Base-by-base conservation (phyloP, 2,797 vertebrate species). In the Paguma larvata region DNA sequence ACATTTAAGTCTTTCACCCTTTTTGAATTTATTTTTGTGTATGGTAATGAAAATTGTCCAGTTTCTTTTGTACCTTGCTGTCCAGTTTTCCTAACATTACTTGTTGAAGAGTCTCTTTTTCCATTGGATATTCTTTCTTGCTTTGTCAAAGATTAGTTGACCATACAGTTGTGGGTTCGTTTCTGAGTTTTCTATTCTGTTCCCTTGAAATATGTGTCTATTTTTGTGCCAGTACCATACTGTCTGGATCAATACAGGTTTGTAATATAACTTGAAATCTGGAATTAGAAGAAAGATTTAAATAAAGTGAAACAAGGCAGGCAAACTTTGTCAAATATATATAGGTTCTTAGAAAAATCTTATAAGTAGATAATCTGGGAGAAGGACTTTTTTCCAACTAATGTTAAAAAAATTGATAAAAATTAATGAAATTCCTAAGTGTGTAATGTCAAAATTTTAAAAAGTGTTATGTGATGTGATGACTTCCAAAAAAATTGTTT, bases 221-320 rank as follows among this genome's bases (percentile, higher is more conserved):
- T 25, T 44, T 73, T 73, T 73, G 38, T 73, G 70, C 23, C 23
- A 14, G 38, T 73, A 73, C 70, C 38, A 73, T 44, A 44, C 23
- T 25, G 12, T 27, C 70, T 73, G 41, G 23, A 73, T 41, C 38
- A 73, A 5, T 73, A 44, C 38, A 73, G 38, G 38, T 44, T 73
- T 73, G 63, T 65, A 73, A 73, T 73, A 44, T 27, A 73, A 14
- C 38, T 25, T 44, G 38, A 73, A 44, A 12, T 25, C 38, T 73
- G 38, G 70, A 25, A 73, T 75, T 88, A 62, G 53, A 89, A 89
- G 19, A 84, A 91, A 56, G 73, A 73, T 53, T 86, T 87, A 70
- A 70, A 30, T 53, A 73, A 73, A 82, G 14, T 82, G 25, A 79
- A 67, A 15, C 0, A 48, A 68, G 13, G 1, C 3, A 70, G 48